A percentile compares a stretch with the other conserved stretches of the same genome.
phyloP scores from a whole-genome alignment of 2,888 invertebrate species.

The Taenaris catops region DNA sequence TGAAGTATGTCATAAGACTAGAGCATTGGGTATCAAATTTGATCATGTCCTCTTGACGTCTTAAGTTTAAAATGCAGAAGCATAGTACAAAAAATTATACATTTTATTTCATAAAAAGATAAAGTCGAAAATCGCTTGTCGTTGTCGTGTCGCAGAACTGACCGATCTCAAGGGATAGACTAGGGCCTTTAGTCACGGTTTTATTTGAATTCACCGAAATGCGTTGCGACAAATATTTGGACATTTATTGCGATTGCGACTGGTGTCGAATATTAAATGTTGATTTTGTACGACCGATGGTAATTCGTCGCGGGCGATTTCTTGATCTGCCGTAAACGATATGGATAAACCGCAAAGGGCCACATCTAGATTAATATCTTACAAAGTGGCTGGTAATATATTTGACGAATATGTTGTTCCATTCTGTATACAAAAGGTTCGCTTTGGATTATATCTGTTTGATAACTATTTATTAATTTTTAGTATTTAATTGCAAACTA shows the following conservation, averaged over 20 bases:
- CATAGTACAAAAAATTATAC: too few relatives aligned
- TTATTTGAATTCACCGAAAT: conserved; percentile 72
- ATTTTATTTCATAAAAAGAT: conserved; percentile 6
- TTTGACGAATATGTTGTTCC: conserved; percentile 2
- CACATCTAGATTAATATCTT: conserved; percentile 16
- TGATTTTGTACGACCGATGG: conserved; percentile 50
- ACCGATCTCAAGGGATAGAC: conserved; percentile 67
- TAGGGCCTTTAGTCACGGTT: conserved; percentile 69
- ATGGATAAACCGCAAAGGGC: conserved; percentile 26
- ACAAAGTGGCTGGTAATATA: conserved; percentile 12
- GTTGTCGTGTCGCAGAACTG: too few relatives aligned
- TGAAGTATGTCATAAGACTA: conserved; percentile 34
- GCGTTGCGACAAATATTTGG: conserved; percentile 74
- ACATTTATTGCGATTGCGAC: conserved; percentile 64
- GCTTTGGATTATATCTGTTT: too few relatives aligned
- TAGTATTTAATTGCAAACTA: too few relatives aligned
- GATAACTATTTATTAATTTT: too few relatives aligned
- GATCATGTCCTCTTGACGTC: conserved; percentile 27
- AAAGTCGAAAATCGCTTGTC: too few relatives aligned
- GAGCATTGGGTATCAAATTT: conserved; percentile 34
- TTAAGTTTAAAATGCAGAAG: conserved; percentile 24
- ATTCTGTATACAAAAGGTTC: too few relatives aligned
- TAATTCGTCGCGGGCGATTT: conserved; percentile 55
- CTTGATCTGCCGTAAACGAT: conserved; percentile 40
- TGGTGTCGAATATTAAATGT: conserved; percentile 71